Percentiles rank a stretch among this genome's conserved stretches.
phyloP scores from a whole-genome alignment of 1,140 invertebrate genomes.

The Papilio machaon region DNA sequence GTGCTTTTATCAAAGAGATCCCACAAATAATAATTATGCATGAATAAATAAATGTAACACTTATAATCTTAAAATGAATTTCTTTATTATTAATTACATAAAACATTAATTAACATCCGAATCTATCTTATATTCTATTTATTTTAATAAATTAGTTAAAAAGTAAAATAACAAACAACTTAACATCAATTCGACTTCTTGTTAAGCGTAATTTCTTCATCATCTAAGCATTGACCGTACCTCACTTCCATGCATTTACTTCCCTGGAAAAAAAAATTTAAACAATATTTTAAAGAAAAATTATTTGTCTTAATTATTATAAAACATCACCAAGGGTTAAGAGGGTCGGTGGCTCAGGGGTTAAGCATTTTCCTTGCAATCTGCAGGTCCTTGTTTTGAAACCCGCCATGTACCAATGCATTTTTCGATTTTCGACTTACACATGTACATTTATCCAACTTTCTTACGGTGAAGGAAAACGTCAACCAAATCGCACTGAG shows the following conservation, averaged over 20 bases:
- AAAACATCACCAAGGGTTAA: no score
- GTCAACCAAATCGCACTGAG: no score
- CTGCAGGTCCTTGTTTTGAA: no score
- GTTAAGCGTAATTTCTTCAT: slow-evolving; percentile 64
- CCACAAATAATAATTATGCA: not conserved
- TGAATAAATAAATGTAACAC: not conserved
- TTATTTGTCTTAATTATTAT: no score
- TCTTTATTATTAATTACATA: not conserved
- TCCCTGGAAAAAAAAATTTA: slow-evolving; percentile 69
- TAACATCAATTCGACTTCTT: slow-evolving; percentile 63
- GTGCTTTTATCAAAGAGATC: not conserved
- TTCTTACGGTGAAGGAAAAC: no score
- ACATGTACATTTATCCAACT: no score
- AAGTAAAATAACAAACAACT: not conserved
- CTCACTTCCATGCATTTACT: slow-evolving; percentile 80
- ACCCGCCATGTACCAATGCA: no score
- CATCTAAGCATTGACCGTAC: slow-evolving; percentile 77
- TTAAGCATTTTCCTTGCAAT: no score
- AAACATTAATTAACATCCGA: not conserved
- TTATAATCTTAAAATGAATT: not conserved
- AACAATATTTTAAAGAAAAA: not conserved
- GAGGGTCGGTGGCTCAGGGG: no score
- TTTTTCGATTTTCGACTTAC: no score
- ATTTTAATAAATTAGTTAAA: slow-evolving; percentile 44
- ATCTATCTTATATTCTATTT: slow-evolving; percentile 25